Conservation (phyloP, 2,797 vertebrate genomes). For the Gephyroberyx darwinii region DNA sequence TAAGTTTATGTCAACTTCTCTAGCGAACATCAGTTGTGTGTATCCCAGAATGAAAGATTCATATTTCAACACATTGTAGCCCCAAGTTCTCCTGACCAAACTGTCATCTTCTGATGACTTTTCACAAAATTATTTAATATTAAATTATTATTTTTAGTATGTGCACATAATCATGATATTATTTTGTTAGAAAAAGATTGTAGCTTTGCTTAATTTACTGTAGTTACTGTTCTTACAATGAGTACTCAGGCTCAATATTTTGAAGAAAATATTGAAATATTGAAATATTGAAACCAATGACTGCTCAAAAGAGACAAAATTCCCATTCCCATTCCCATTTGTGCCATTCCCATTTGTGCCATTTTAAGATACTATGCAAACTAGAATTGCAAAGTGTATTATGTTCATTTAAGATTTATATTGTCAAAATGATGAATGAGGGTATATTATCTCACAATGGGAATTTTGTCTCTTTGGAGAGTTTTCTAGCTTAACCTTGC, state of each 20-base stretch:
- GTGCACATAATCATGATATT: constrained; percentile 41
- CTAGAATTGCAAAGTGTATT: neutral
- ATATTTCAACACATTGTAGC: constrained; percentile 22
- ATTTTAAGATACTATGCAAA: neutral
- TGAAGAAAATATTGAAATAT: neutral
- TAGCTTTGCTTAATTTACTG: constrained; percentile 20
- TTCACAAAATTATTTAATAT: constrained; percentile 44
- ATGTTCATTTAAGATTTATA: constrained; percentile 19
- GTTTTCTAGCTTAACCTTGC: constrained; percentile 13
- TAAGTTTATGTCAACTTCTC: constrained; percentile 50
- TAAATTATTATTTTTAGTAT: constrained; percentile 53
- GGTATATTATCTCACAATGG: constrained; percentile 1
- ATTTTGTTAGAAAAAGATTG: constrained; percentile 17
- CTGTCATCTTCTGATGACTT: constrained; percentile 8
- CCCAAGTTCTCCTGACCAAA: constrained; percentile 28
- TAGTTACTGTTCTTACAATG: constrained; percentile 9
- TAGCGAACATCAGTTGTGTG: constrained; percentile 24
- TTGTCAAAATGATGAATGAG: constrained; percentile 5
- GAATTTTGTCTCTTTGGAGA: constrained; percentile 9
- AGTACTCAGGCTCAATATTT: neutral
- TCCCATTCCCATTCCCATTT: neutral
- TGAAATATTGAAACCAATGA: neutral
- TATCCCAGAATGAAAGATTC: constrained; percentile 26
- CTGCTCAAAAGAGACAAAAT: neutral
- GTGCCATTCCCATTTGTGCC: too few species aligned